A percentile compares a stretch with the other conserved stretches of the same genome.
Conservation (phyloP, 37 sponge, comb jelly and placozoan species). For the Lycopodina hypogea region DNA sequence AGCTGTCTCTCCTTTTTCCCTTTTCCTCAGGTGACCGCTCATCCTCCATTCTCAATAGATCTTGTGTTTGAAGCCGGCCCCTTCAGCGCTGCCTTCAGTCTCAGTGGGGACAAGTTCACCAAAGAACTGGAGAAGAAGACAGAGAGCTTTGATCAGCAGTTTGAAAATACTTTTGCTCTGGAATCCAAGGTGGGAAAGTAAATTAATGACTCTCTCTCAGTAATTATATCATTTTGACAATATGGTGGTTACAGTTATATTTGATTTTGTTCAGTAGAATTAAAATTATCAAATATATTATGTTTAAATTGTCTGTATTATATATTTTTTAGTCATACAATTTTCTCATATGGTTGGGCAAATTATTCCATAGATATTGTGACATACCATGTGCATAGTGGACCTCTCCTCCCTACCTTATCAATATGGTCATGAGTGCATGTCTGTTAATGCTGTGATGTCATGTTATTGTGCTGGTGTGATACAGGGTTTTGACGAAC, state of each 20-base stretch:
- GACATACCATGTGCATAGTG: too few relatives aligned
- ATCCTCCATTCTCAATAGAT: conserved; percentile 74
- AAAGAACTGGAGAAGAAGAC: conserved; percentile 24
- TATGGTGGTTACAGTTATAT: not conserved
- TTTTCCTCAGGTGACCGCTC: conserved; percentile 47
- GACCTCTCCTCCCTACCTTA: too few relatives aligned
- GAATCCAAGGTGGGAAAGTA: conserved; percentile 41
- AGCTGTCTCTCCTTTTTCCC: not conserved
- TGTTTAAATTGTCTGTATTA: too few relatives aligned
- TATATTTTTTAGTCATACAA: too few relatives aligned
- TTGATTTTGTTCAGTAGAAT: not conserved
- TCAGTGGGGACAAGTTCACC: conserved; percentile 52
- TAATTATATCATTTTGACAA: too few relatives aligned
- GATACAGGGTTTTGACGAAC: conserved; percentile 68
- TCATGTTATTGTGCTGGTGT: conserved; percentile 5
- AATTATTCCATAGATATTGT: too few relatives aligned
- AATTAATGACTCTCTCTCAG: too few relatives aligned
- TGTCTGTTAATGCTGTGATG: too few relatives aligned
- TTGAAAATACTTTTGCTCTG: conserved; percentile 67
- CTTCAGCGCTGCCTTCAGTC: conserved; percentile 50
- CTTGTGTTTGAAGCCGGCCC: conserved; percentile 57
- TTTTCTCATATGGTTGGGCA: too few relatives aligned
- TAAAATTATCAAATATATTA: not conserved
- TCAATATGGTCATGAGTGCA: too few relatives aligned
- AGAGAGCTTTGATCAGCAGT: conserved; percentile 53